Base-by-base conservation (phyloP, 2,113 vertebrate genomes). In the Larimichthys crocea region DNA sequence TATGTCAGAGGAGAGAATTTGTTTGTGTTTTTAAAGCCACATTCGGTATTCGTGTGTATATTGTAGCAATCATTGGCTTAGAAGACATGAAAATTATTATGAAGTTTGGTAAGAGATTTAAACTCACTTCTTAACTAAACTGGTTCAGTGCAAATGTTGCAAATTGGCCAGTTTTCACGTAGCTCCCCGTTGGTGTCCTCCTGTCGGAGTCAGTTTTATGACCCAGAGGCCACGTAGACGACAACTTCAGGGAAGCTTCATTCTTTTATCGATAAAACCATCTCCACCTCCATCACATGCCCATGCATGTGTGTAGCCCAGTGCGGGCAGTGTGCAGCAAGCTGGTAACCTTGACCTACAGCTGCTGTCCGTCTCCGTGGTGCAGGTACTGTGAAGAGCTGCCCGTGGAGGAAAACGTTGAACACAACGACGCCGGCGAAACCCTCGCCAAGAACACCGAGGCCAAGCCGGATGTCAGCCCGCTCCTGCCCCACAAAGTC, bases 311-410 rank as follows among this genome's bases (percentile, higher is more conserved):
- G 69, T 78, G 40, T 64, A 75, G 73, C 48, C 63, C 52, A 49
- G 79, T 89, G 72, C 66, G 24, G 46, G 68, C 76, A 35, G 61
- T 63, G 66, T 86, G 80, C 68, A 74, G 76, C 77, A 88, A 90
- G 88, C 93, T 88, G 90, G 86, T 93, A 93, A 94, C 83, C 92
- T 92, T 92, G 91, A 94, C 92, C 86, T 90, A 88, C 91, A 94
- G 93, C 88, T 93, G 91, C 86, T 94, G 89, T 92, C 94, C 91
- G 79, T 91, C 93, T 84, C 94, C 89, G 74, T 90, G 81, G 93
- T 94, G 87, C 91, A 97, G 96, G 85, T 97, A 96, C 93, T 96
- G 95, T 0, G 96, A 97, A 76, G 96, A 97, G 85, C 96, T 96
- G 86, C 96, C 96, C 0, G 95, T 95, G 44, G 96, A 97, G 85